phyloP scores from a whole-genome alignment of 37 sponge, comb jelly and placozoan species.

The Trichoplax adhaerens region DNA sequence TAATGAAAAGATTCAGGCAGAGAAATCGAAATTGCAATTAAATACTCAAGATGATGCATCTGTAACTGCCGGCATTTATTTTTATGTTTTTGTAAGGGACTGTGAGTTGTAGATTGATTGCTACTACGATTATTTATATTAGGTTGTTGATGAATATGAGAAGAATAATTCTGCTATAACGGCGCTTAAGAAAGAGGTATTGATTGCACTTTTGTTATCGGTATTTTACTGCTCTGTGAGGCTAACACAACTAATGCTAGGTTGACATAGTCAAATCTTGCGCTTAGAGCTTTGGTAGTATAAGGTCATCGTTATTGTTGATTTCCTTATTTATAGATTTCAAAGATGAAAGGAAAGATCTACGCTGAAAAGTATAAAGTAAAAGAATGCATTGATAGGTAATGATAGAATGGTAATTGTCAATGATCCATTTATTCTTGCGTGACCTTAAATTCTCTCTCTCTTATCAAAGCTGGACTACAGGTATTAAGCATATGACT shows the following conservation, averaged over 20 bases:
- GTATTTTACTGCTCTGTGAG: neutral
- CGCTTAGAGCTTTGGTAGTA: too few relatives aligned
- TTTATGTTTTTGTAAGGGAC: neutral
- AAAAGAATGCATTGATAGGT: conserved; percentile 20
- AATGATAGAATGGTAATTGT: neutral
- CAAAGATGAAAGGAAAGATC: conserved; percentile 1
- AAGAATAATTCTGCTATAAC: conserved; percentile 14
- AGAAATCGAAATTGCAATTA: too few relatives aligned
- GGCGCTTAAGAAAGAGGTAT: conserved; percentile 14
- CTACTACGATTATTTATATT: neutral
- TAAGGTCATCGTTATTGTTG: too few relatives aligned
- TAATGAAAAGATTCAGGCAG: too few relatives aligned
- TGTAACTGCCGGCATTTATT: conserved; percentile 22
- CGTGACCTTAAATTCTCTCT: neutral
- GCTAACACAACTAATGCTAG: neutral
- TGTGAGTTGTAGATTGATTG: conserved; percentile 1
- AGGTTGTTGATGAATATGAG: conserved; percentile 24
- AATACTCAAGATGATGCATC: conserved; percentile 3
- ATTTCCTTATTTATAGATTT: conserved; percentile 6
- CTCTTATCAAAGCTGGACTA: conserved; percentile 35
- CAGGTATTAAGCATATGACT: conserved; percentile 32
- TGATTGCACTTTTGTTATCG: neutral
- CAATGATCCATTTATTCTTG: neutral
- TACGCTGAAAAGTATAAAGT: conserved; percentile 9
- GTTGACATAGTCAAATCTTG: too few relatives aligned